Conservation (phyloP, 2,113 vertebrate genomes). For the Micronycteris hirsuta region DNA sequence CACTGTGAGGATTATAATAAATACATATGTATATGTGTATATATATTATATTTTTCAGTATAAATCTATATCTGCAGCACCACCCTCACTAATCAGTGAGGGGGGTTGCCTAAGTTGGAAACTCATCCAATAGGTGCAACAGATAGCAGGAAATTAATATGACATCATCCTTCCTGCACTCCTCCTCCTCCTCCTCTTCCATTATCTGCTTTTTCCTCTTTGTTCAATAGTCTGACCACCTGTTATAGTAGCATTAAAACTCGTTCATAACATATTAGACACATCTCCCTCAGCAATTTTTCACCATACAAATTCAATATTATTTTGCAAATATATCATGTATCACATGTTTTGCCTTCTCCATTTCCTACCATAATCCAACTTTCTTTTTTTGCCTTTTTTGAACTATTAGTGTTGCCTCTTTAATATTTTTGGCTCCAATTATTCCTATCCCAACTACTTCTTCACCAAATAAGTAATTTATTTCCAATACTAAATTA, state of each 20-base stretch:
- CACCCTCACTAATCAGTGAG: not conserved
- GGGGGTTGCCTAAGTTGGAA: not conserved
- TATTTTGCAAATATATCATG: not conserved
- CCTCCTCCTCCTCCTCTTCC: too few species aligned
- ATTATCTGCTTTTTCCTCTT: not conserved
- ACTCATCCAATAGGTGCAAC: not conserved
- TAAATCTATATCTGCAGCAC: not conserved
- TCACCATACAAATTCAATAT: not conserved
- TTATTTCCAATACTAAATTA: not conserved
- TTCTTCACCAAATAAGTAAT: not conserved
- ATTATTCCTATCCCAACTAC: not conserved
- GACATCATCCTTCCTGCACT: not conserved
- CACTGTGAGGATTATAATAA: not conserved
- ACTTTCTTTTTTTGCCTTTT: not conserved
- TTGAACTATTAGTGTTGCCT: not conserved
- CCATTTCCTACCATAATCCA: not conserved
- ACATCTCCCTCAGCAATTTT: not conserved
- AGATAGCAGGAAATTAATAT: not conserved
- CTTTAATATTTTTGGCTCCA: not conserved
- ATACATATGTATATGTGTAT: not conserved
- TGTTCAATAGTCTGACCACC: not conserved
- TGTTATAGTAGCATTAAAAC: not conserved
- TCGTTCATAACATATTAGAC: not conserved
- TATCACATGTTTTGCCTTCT: not conserved
- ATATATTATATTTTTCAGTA: not conserved